Base-by-base conservation (phyloP, 1,140 invertebrate genomes). In the Achroia grisella region DNA sequence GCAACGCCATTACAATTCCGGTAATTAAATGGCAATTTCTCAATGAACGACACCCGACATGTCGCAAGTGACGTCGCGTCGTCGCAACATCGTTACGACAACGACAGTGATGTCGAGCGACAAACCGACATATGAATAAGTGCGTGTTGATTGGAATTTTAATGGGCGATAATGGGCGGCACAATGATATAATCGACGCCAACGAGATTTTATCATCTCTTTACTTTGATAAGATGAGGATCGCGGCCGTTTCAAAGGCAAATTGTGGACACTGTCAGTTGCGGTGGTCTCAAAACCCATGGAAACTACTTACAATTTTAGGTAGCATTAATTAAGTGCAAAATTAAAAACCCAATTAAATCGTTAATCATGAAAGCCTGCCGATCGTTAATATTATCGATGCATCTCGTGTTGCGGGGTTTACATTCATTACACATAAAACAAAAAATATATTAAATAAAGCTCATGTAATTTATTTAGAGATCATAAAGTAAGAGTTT, bases 121-220 rank as follows among this genome's bases (percentile, higher is more conserved):
- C 36, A 39, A 23, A 23, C 17, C 35, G 63, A 78, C 77, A 71
- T 65, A 74, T 76, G 74, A 81, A 79, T 83, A 77, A 83, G 72
- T 77, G 66, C 60, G 67, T 75, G 77, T 66, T 71, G 76, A 73
- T 79, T 71, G 79, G 76, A 68, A 66, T 77, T 79, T 78, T 80
- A 80, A 83, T 76, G 71, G 68, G 70, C 75, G 73, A 72, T 75
- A 82, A 82, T 78, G 59, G 71, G 71, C 72, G 74, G 76, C 69
- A 83, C 79, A 83, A 83, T 83, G 75, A 83, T 71, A 56, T 71
- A 72, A 69, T 77, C 63, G 69, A 73, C 66, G 62, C 58, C 56
- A 58, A 49, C 51, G 59, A 75, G 79, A 83, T 83, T 70, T 71
- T 80, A 83, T 83, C 77, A 65, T 67, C 66, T 74, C 76, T 75